phyloP scores from a whole-genome alignment of 2,797 vertebrate species.

The Pipistrellus nathusii region DNA sequence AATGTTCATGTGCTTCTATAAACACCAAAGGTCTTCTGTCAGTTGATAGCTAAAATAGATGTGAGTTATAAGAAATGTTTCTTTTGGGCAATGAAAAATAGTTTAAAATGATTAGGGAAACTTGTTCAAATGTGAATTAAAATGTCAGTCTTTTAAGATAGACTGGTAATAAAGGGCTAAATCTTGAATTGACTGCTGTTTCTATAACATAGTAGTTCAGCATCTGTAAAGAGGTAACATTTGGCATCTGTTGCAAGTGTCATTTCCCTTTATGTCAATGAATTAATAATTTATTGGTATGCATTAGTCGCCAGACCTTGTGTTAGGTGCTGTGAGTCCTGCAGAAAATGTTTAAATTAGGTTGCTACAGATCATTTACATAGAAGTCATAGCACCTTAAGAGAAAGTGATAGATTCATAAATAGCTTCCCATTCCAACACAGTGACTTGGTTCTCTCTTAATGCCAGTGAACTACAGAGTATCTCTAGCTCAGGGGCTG shows the following conservation, averaged over 20 bases:
- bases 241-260: background rate
- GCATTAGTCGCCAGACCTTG: background rate
- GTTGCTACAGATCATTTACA: background rate
- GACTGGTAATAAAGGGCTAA: background rate
- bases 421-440: background rate
- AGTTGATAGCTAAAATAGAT: slow-evolving; percentile 26
- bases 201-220: background rate
- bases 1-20: background rate
- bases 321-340: background rate
- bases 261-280: background rate
- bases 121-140: background rate
- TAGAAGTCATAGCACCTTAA: background rate
- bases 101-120: background rate
- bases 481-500: background rate
- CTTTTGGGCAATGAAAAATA: background rate
- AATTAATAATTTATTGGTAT: background rate
- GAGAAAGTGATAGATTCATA: background rate
- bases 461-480: background rate
- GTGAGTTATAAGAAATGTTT: background rate
- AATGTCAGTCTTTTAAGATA: background rate
- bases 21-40: background rate
- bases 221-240: background rate
- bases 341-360: background rate
- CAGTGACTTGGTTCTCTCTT: background rate
- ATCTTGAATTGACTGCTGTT: background rate